phyloP scores from a whole-genome alignment of 1,140 invertebrate species.

The Diplogasteroides magnus region DNA sequence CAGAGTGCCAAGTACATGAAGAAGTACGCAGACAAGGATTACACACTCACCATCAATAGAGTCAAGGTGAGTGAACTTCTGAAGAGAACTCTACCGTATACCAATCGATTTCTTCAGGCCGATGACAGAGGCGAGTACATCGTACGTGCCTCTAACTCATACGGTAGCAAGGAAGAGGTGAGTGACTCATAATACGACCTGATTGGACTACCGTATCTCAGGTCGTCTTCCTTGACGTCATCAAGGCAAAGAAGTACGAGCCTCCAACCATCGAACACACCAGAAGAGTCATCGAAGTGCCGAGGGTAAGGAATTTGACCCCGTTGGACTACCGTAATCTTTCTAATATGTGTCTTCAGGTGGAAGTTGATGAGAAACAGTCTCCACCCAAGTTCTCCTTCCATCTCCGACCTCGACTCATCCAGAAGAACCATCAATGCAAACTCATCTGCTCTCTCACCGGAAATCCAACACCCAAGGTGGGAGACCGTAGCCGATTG shows the following conservation, averaged over 20 bases:
- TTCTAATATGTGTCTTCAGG: constrained; percentile 23
- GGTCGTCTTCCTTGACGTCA: constrained; percentile 91
- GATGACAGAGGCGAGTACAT: constrained; percentile 94
- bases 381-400: constrained; percentile 86
- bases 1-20: constrained; percentile 99
- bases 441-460: constrained; percentile 93
- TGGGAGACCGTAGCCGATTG: no score
- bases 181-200: no score
- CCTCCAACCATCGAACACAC: constrained; percentile 18
- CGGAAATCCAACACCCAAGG: constrained; percentile 85
- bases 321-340: constrained; percentile 1
- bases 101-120: not conserved
- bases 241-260: constrained; percentile 66
- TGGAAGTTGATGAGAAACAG: constrained; percentile 39
- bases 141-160: constrained; percentile 92
- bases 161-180: constrained; percentile 83
- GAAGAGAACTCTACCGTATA: constrained; percentile 68
- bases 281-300: constrained; percentile 18
- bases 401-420: constrained; percentile 89
- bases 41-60: constrained; percentile 93
- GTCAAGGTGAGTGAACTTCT: constrained; percentile 73
- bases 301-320: constrained; percentile 19
- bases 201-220: not conserved
- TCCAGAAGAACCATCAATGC: constrained; percentile 71
- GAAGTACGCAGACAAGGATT: constrained; percentile 87